Percentiles rank a stretch among this genome's conserved stretches.
These are phyloP conservation scores for Tupaia chinensis DNA, from an alignment of 2,113 vertebrate species.

Conservation along the genomic window DNA sequence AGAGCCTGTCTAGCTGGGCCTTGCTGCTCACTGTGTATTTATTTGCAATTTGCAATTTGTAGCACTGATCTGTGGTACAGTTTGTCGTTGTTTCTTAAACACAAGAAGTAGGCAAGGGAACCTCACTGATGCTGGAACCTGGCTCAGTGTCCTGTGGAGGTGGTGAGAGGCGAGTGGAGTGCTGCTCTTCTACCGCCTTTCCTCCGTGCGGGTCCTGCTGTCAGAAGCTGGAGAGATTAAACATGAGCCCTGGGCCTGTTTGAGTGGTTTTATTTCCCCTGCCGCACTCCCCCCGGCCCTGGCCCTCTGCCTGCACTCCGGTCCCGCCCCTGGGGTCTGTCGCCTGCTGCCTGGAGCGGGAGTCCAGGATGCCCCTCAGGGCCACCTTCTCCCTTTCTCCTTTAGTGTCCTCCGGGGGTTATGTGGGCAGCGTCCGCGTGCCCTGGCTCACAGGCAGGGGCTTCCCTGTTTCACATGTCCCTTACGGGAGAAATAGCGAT, in stretches of 20 bases:
- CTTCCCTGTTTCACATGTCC: slow-evolving; percentile 15
- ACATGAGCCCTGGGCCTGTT: slow-evolving; percentile 69
- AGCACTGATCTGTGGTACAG: slow-evolving; percentile 11
- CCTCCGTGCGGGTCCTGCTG: background rate
- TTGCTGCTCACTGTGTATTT: background rate
- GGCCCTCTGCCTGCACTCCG: background rate
- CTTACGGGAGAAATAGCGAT: background rate
- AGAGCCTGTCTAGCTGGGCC: background rate
- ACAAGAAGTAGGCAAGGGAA: slow-evolving; percentile 51
- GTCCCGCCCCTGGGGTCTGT: background rate
- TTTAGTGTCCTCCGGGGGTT: slow-evolving; percentile 16
- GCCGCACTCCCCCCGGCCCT: background rate
- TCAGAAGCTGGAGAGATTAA: slow-evolving; percentile 75
- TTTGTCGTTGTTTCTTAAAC: slow-evolving; percentile 22
- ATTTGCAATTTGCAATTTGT: slow-evolving; percentile 16
- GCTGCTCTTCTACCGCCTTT: background rate
- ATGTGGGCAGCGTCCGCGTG: background rate
- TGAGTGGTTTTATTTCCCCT: slow-evolving; percentile 77
- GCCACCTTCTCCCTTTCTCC: background rate
- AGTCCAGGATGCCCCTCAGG: background rate
- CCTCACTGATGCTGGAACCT: background rate
- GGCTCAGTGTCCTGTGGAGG: slow-evolving; percentile 36
- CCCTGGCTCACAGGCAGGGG: background rate
- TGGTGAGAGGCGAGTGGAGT: background rate
- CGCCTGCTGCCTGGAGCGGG: background rate